Evolutionary conservation across 2,888 invertebrate species (phyloP).

Genomic region (Marasmarcha lunaedactyla): DNA sequence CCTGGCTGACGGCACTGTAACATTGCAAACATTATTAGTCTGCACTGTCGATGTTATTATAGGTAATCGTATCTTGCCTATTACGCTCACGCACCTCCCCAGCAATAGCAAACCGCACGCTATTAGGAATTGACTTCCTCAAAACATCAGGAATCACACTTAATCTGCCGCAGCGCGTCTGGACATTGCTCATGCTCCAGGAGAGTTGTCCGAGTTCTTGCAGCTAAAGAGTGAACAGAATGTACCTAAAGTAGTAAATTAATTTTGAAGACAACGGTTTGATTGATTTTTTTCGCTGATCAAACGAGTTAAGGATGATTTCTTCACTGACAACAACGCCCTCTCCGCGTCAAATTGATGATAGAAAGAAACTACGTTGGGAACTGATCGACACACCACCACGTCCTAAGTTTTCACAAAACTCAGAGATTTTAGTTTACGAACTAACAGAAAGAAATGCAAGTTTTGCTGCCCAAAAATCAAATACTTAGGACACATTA

Average conservation of each 20-base stretch:
- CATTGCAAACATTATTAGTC: background rate
- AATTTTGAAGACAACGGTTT: too few relatives aligned
- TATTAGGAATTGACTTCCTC: background rate
- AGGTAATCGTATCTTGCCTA: background rate
- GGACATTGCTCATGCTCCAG: too few relatives aligned
- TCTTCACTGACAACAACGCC: too few relatives aligned
- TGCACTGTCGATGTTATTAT: background rate
- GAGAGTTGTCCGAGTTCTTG: too few relatives aligned
- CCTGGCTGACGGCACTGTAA: background rate
- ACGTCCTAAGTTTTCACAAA: constrained; percentile 6
- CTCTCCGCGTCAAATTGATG: too few relatives aligned
- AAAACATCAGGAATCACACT: background rate
- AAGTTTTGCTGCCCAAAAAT: constrained; percentile 7
- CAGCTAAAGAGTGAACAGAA: too few relatives aligned
- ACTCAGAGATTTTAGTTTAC: constrained; percentile 5
- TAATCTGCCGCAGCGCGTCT: background rate
- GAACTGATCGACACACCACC: too few relatives aligned
- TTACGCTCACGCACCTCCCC: background rate
- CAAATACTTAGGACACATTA: constrained; percentile 14
- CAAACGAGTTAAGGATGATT: too few relatives aligned
- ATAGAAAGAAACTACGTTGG: too few relatives aligned
- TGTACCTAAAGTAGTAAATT: too few relatives aligned
- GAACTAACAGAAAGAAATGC: constrained; percentile 10
- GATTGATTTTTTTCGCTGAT: too few relatives aligned
- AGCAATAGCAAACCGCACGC: background rate